Base-by-base conservation (phyloP, 2,888 invertebrate genomes). In the Drosophila macrospina region DNA sequence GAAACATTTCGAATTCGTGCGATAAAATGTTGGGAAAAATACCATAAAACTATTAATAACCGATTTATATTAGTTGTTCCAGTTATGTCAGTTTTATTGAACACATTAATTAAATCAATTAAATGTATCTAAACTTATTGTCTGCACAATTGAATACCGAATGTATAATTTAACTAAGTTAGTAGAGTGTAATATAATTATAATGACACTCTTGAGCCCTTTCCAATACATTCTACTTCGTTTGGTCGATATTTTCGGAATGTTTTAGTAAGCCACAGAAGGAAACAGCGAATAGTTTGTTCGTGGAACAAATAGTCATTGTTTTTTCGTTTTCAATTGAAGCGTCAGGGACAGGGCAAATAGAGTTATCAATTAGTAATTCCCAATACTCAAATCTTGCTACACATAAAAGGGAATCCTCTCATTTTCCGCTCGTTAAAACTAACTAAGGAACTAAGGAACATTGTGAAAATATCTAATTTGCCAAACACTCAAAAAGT, bases 191-290 rank as follows among this genome's bases (percentile, higher is more conserved):
- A 47, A 61, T 28, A 28, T 28, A 16, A 48, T 28, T 34, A 34
- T 24, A 28, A 48, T 5, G 4, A 37, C 57, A 63, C 52, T 60
- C 48, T 41, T 16, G 0, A 34, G 20, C 44, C 8, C 55, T 11
- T 37, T 10, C 42, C 41, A 16, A 55, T 44, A 34, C 56, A 24
- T 34, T 37, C 5, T 2, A 36, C 5, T 32, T 56, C 52, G 77
- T 74, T 74, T 74, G 77, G 73, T 74, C 74, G 77, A 74, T 74
- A 74, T 50, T 45, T 50, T 37, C 13, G 24, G 39, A 59, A 59
- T 67, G 34, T 10, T 48, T 63, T 15, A 37, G 42, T 13, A 45
- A 61, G 30, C 6, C 34, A 10, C 28, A 20, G 2, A 15, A 20
- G 20, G 26, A 16, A 11, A 34, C 7, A 30, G 4, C 16, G 16